A percentile compares a stretch with the other conserved stretches of the same genome.
These are phyloP conservation scores for Girardinichthys multiradiatus DNA, from an alignment of 2,113 vertebrate genomes.

Conservation along the genomic window DNA sequence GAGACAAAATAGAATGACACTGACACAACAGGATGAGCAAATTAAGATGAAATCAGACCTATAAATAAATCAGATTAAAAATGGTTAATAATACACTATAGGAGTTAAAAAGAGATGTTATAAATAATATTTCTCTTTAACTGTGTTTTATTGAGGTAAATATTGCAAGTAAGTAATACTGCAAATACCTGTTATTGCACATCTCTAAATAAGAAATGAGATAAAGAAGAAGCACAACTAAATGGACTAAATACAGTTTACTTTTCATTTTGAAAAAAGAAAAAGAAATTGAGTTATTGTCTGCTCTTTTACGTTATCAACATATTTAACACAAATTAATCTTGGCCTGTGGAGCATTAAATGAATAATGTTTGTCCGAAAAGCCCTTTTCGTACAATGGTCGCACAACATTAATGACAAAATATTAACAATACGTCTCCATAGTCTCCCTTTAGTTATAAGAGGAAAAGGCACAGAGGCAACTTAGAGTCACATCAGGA, in stretches of 20 bases:
- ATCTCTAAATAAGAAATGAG: not conserved
- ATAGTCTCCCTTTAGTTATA: no score
- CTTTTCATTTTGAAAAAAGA: conserved; percentile 39
- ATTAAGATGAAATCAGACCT: not conserved
- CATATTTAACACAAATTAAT: no score
- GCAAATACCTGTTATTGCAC: conserved; percentile 56
- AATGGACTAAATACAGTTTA: conserved; percentile 43
- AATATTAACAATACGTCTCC: no score
- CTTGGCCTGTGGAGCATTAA: no score
- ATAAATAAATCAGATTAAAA: conserved; percentile 10
- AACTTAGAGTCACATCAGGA: no score
- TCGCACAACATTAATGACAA: no score
- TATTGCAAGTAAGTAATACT: conserved; percentile 50
- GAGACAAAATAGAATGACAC: not conserved
- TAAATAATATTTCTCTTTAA: conserved; percentile 47
- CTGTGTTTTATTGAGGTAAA: conserved; percentile 67
- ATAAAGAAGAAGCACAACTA: not conserved
- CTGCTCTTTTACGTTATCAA: not conserved
- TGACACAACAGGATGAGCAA: not conserved
- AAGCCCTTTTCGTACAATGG: no score
- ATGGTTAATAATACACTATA: not conserved
- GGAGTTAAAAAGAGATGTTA: conserved; percentile 37
- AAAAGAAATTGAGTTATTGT: not conserved
- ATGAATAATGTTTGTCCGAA: no score
- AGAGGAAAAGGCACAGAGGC: no score